Conservation (phyloP, 2,888 invertebrate species). For the Timandra comae region DNA sequence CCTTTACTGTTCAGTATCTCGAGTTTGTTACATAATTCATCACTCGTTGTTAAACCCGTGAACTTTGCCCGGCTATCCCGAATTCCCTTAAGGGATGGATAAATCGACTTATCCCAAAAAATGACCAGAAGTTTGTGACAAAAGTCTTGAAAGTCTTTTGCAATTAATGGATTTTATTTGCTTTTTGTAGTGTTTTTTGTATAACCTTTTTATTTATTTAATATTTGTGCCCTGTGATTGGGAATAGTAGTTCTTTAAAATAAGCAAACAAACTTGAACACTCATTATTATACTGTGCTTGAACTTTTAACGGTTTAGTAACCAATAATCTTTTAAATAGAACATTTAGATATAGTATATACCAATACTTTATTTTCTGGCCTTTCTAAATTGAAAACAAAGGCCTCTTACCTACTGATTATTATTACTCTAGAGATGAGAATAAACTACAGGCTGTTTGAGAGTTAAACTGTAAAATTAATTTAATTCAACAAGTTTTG, state of each 20-base stretch:
- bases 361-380: no score
- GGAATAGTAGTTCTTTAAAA: background rate
- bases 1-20: no score
- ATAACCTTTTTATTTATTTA: background rate
- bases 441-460: no score
- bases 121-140: background rate
- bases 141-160: background rate
- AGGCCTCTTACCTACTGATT: no score
- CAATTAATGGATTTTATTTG: background rate
- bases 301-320: background rate
- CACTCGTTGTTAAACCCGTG: constrained; percentile 11
- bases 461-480: no score
- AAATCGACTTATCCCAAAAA: background rate
- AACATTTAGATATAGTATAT: no score
- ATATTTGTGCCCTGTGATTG: background rate
- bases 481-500: no score
- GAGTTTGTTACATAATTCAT: constrained; percentile 19
- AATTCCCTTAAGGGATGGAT: background rate
- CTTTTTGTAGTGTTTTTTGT: background rate
- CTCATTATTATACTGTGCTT: background rate
- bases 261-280: background rate
- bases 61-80: constrained; percentile 12
- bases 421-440: no score
- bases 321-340: no score
- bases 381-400: no score